Evolutionary conservation across 2,113 vertebrate species (phyloP), one percentile per base, ranked within the genome.

Genomic region (Mormyrus iriodes): DNA sequence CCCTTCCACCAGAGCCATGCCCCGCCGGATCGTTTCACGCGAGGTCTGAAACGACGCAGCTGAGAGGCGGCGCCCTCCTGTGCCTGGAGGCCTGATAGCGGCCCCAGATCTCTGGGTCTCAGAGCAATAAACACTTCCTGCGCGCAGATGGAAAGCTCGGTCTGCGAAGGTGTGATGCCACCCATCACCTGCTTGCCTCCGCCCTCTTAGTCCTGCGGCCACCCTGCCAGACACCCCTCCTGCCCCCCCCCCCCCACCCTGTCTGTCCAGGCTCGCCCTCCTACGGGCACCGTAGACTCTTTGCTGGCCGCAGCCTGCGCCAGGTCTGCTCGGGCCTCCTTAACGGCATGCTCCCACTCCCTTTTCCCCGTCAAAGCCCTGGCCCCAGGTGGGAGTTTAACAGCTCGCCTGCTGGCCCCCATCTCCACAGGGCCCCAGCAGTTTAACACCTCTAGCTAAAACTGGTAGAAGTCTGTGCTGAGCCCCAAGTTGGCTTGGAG

Each of bases 121-220:
- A 90, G 94, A 94, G 95, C 95, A 96, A 96, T 96, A 96, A 96
- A 95, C 95, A 93, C 95, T 95, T 91, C 91, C 93, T 90, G 93
- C 92, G 93, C 92, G 93, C 92, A 93, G 91, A 90, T 92, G 92
- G 91, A 91, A 58, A 84, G 88, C 76, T 90, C 90, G 82, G 93
- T 90, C 58, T 88, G 89, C 90, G 92, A 92, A 95, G 92, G 93
- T 92, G 92, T 94, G 93, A 93, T 91, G 92, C 93, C 92, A 93
- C 91, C 93, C 91, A 90, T 91, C 90, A 90, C 92, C 90, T 90
- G 89, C 91, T 91, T 91, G 92, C 90, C 90, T 86, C 89, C 86
- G 91, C 90, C 42, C 3, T 44, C 83, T 85, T 35, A 53, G 51
- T 27, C 51, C 51, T 27, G 48, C 12, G 31, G 85, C 51, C 85